Evolutionary conservation across 2,113 vertebrate genomes (phyloP).

Genomic region (Pelvicachromis taeniatus): DNA sequence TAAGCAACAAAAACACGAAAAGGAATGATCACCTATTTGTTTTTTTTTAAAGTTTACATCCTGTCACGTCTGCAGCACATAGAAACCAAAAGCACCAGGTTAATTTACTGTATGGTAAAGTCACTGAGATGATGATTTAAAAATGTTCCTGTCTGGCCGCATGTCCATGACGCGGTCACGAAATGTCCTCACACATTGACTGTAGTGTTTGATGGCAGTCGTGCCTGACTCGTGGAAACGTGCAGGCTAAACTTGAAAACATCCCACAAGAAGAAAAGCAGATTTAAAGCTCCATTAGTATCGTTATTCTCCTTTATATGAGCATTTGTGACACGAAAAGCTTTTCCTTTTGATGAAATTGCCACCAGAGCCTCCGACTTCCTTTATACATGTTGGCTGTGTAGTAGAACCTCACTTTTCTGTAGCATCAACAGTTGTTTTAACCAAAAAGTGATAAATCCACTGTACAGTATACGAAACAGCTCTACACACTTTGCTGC

Average conservation of each 20-base stretch:
- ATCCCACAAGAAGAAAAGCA: not conserved
- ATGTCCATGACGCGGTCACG: not conserved
- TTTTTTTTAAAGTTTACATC: not conserved
- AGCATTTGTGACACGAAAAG: not conserved
- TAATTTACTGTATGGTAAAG: not conserved
- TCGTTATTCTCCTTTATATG: not conserved
- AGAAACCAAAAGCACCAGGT: not conserved
- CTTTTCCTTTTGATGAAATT: not conserved
- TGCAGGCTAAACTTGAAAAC: not conserved
- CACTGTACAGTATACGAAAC: not conserved
- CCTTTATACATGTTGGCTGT: not conserved
- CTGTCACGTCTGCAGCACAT: not conserved
- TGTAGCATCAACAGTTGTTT: not conserved
- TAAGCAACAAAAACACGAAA: not conserved
- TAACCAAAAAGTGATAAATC: not conserved
- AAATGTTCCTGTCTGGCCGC: not conserved
- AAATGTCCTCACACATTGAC: not conserved
- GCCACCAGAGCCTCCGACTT: rapidly evolving
- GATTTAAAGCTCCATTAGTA: rapidly evolving
- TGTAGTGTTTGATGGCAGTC: not conserved
- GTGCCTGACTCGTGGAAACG: not conserved
- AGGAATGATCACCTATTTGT: not conserved
- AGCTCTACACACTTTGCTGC: not conserved
- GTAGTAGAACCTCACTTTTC: not conserved
- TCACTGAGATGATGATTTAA: not conserved